Evolutionary conservation across 1,140 invertebrate genomes (phyloP), one percentile per base, ranked within the genome.

Genomic region (Steinernema khuongi): DNA sequence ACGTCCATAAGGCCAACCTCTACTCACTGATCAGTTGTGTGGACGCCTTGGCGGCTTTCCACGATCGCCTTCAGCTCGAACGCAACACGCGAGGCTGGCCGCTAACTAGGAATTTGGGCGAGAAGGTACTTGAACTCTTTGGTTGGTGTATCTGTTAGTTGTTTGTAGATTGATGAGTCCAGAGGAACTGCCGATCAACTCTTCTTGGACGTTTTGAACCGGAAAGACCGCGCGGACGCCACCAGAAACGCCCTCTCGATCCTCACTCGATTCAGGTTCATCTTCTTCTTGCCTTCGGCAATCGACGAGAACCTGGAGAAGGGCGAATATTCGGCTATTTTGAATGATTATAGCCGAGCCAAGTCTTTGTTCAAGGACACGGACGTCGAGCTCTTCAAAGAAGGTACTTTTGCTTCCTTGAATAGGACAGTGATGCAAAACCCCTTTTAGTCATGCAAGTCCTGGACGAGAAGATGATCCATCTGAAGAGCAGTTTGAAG

Each of bases 341-440:
- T 99, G 70, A 99, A 96, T 85, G 96, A 99, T 86, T 99, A 97
- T 85, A 91, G 93, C 0, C 89, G 96, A 82, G 96, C 94, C 1
- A 95, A 94, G 83, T 94, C 95, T 85, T 88, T 98, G 14, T 99
- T 97, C 88, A 92, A 93, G 76, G 93, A 95, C 86, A 95, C 93
- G 31, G 93, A 98, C 85, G 90, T 97, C 1, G 89, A 85, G 69
- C 83, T 90, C 1, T 89, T 90, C 89, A 86, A 90, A 90, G 88
- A 88, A 88, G 88, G 86, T 89, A 77, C 28, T 86, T 31, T 32
- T 73, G 44, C 70, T 76, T 85, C 91, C 88, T 89, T 93, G 14
- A 94, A 94, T 79, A 91, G 91, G 82, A 91, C 90, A 43, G 29
- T 36, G 43, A 22, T 75, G 60, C 14, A 41, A 19, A 67, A 18